These are phyloP conservation scores for Vidua macroura DNA, from an alignment of 2,113 vertebrate genomes.

Conservation along the genomic window DNA sequence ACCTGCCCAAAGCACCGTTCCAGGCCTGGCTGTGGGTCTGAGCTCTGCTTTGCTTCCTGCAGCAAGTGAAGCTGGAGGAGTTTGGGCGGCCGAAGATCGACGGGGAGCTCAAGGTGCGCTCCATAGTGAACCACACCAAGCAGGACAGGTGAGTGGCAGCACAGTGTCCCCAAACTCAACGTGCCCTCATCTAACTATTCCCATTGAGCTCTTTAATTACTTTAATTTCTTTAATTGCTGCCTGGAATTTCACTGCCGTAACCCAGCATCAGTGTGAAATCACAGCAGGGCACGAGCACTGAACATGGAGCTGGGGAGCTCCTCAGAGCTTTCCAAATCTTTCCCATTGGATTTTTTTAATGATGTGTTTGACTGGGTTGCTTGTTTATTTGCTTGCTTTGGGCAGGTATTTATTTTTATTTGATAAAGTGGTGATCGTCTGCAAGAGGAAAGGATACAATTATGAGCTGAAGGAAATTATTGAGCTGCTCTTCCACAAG, in stretches of 20 bases:
- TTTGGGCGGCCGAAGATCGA: constrained; percentile 96
- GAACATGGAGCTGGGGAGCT: neutral
- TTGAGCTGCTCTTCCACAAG: constrained; percentile 93
- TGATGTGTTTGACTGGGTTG: neutral
- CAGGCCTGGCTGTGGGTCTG: neutral
- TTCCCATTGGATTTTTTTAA: neutral
- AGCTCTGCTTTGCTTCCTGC: constrained; percentile 41
- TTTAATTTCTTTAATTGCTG: neutral
- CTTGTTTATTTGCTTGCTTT: neutral
- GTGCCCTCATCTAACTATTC: fast-evolving
- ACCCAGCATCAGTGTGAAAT: neutral
- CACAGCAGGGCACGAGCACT: neutral
- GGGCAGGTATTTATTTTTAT: constrained; percentile 95
- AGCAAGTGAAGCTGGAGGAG: constrained; percentile 95
- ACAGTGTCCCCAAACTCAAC: neutral
- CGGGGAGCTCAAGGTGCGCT: constrained; percentile 93
- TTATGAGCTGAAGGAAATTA: constrained; percentile 96
- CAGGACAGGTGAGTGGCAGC: constrained; percentile 75
- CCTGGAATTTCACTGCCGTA: neutral
- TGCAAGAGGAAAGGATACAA: constrained; percentile 94
- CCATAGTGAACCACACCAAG: constrained; percentile 73
- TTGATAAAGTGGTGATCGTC: constrained; percentile 97
- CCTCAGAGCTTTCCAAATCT: neutral
- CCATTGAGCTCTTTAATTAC: neutral
- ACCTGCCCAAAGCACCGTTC: fast-evolving